Evolutionary conservation across 2,113 vertebrate species (phyloP).

Genomic region (Menidia beryllina): DNA sequence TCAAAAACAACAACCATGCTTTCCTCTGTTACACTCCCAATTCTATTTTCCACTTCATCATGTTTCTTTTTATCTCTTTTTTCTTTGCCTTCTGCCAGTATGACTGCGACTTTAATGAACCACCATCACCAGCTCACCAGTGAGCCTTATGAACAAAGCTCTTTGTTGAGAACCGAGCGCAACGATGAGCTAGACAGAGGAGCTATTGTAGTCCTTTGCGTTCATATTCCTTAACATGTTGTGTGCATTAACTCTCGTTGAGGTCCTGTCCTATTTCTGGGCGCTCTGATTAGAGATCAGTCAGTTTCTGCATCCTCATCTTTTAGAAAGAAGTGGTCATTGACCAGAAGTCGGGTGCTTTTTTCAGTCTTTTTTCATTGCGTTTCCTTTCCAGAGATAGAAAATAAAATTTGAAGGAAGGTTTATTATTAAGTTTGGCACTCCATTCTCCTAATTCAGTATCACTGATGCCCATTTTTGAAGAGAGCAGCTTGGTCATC

Average conservation of each 20-base stretch:
- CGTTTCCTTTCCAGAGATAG: too few relatives aligned
- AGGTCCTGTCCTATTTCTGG: slow-evolving; percentile 56
- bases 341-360: slow-evolving; percentile 13
- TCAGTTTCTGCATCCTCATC: neutral
- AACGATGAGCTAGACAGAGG: slow-evolving; percentile 56
- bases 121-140: slow-evolving; percentile 42
- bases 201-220: slow-evolving; percentile 55
- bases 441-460: neutral
- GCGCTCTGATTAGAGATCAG: slow-evolving; percentile 25
- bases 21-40: slow-evolving; percentile 11
- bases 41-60: slow-evolving; percentile 2
- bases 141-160: slow-evolving; percentile 54
- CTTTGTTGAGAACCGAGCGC: slow-evolving; percentile 59
- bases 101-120: slow-evolving; percentile 57
- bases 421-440: too few relatives aligned
- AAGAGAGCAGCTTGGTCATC: too few relatives aligned
- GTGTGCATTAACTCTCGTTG: slow-evolving; percentile 26
- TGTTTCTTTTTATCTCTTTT: slow-evolving; percentile 24
- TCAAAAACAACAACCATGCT: slow-evolving; percentile 35
- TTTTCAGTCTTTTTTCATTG: too few relatives aligned
- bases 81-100: slow-evolving; percentile 34
- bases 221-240: slow-evolving; percentile 19
- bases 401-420: too few relatives aligned
- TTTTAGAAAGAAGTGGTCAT: neutral
- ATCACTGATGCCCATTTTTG: neutral